Conservation (phyloP, 1,140 invertebrate genomes). For the Philotrypesis tridentata region DNA sequence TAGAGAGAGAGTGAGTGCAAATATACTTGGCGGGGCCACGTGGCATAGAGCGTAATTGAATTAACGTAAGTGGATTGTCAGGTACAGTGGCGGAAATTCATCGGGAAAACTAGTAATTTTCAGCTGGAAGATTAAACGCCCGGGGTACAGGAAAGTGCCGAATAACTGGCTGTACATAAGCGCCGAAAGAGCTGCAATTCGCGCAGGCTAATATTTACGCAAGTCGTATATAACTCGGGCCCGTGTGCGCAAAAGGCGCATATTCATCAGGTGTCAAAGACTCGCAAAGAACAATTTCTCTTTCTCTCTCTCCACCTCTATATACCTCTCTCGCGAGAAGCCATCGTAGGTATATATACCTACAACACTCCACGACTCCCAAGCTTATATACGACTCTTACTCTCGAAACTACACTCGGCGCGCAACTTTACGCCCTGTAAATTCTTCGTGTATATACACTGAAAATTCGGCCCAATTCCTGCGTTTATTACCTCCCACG, state of each 20-base stretch:
- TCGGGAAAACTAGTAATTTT: background rate
- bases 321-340: too few species aligned
- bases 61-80: background rate
- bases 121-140: background rate
- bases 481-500: background rate
- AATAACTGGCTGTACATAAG: background rate
- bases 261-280: too few species aligned
- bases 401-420: background rate
- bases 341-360: too few species aligned
- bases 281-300: too few species aligned
- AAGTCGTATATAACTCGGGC: background rate
- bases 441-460: background rate
- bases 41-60: background rate
- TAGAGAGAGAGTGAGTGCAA: too few species aligned
- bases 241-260: too few species aligned
- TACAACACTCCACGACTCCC: too few species aligned
- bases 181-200: background rate
- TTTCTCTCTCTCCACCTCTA: too few species aligned
- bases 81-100: background rate
- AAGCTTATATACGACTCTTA: too few species aligned
- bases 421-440: background rate
- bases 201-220: background rate
- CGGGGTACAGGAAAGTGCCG: too few species aligned
- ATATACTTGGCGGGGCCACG: too few species aligned
- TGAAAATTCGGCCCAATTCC: background rate